Percentiles rank a stretch among this genome's conserved stretches.
phyloP scores from a whole-genome alignment of 2,888 invertebrate species.

The Aquatica leii region DNA sequence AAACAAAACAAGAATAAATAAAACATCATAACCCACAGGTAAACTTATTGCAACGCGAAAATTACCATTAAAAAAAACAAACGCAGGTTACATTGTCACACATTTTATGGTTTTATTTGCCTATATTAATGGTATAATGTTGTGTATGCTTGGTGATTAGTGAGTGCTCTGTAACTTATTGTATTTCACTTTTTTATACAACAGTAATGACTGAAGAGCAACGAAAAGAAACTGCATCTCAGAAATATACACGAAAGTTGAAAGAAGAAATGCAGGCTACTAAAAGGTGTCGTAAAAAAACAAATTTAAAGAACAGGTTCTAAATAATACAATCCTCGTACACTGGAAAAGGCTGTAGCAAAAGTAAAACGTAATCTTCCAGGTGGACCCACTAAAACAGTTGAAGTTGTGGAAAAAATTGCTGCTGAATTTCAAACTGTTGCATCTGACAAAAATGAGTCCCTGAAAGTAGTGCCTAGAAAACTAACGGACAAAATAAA shows the following conservation, averaged over 20 bases:
- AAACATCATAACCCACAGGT: too few relatives aligned
- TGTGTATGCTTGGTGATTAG: constrained; percentile 19
- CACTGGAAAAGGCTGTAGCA: constrained; percentile 24
- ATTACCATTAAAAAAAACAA: too few relatives aligned
- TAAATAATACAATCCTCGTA: constrained; percentile 3
- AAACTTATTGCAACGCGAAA: too few relatives aligned
- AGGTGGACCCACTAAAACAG: constrained; percentile 29
- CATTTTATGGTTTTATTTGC: constrained; percentile 14
- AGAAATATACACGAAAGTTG: constrained; percentile 24
- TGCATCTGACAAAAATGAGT: constrained; percentile 22
- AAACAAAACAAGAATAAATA: too few relatives aligned
- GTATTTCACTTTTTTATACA: too few relatives aligned
- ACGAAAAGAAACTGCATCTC: constrained; percentile 14
- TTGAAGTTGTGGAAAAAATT: constrained; percentile 26
- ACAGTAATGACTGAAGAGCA: constrained; percentile 18
- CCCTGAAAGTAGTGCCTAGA: constrained; percentile 23
- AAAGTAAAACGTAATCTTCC: constrained; percentile 30
- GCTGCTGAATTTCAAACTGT: constrained; percentile 30
- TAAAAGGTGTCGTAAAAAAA: constrained; percentile 23
- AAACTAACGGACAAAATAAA: too few relatives aligned
- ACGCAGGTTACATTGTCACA: too few relatives aligned
- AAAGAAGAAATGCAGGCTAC: constrained; percentile 22
- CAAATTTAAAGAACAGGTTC: background rate
- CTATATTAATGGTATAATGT: constrained; percentile 22
- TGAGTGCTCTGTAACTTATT: too few relatives aligned